Percentiles rank a stretch among this genome's conserved stretches.
Evolutionary conservation across 30 jellyfish, hydroid and myxozoan genomes (phyloP).

Genomic region (Catostylus mosaicus): DNA sequence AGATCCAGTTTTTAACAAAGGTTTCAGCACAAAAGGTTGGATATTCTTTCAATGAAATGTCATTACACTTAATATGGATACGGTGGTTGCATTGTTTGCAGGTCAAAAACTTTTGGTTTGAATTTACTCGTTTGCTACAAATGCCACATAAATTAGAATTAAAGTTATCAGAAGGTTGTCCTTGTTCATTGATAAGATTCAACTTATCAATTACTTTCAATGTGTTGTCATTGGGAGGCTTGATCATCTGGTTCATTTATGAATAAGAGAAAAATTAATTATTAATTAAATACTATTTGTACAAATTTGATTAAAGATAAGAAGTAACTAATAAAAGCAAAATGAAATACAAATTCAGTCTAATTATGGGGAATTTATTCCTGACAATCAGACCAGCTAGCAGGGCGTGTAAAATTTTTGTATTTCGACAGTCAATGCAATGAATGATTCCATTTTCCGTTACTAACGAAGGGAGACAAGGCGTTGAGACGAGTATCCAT

Average conservation of each 20-base stretch:
- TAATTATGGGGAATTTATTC: too few species aligned
- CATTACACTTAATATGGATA: conserved; percentile 54
- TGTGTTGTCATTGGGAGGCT: background rate
- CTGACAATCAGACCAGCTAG: too few species aligned
- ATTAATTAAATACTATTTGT: too few species aligned
- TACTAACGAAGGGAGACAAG: too few species aligned
- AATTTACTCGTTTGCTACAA: conserved; percentile 29
- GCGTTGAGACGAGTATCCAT: too few species aligned
- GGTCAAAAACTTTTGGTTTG: conserved; percentile 29
- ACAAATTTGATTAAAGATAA: too few species aligned
- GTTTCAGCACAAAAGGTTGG: conserved; percentile 37
- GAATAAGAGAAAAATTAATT: background rate
- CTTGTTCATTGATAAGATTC: background rate
- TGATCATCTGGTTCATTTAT: background rate
- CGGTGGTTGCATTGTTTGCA: conserved; percentile 42
- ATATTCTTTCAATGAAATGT: conserved; percentile 34
- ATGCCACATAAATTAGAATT: conserved; percentile 23
- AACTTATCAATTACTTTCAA: background rate
- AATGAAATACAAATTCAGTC: too few species aligned
- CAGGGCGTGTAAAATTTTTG: too few species aligned
- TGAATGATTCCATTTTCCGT: too few species aligned
- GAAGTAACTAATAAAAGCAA: too few species aligned
- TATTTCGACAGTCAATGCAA: too few species aligned
- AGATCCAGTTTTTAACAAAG: conserved; percentile 33
- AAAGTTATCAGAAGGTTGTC: background rate